A percentile compares a stretch with the other conserved stretches of the same genome.
These are phyloP conservation scores for Chymomyza amoena DNA, from an alignment of 2,888 invertebrate species.

Conservation along the genomic window DNA sequence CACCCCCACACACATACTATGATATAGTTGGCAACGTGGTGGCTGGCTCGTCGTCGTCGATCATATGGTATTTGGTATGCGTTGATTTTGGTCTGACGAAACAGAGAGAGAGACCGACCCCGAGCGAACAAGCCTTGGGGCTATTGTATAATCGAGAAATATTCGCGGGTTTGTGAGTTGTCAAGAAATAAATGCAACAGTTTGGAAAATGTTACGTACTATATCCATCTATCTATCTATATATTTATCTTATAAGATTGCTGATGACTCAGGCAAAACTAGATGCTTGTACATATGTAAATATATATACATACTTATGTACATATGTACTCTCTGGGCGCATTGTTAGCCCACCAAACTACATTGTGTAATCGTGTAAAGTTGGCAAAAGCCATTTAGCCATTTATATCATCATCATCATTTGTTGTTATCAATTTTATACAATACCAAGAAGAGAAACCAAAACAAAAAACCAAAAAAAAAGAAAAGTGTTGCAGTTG, in stretches of 20 bases:
- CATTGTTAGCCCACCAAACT: neutral
- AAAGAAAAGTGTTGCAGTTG: neutral
- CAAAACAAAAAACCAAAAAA: neutral
- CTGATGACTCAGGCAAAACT: neutral
- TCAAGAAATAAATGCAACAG: neutral
- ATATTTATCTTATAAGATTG: neutral
- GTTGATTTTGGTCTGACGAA: neutral
- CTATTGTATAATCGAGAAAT: constrained; percentile 60
- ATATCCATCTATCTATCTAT: neutral
- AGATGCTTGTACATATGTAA: constrained; percentile 2
- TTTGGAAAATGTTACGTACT: neutral
- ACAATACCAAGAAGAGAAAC: too few relatives aligned
- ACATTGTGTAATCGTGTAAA: constrained; percentile 51
- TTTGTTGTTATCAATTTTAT: neutral
- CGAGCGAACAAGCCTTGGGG: neutral
- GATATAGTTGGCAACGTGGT: constrained; percentile 67
- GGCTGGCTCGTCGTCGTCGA: too few relatives aligned
- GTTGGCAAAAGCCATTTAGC: neutral
- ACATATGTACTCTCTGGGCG: neutral
- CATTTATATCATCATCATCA: neutral
- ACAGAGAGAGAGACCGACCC: neutral
- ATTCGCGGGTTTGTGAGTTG: constrained; percentile 11
- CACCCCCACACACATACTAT: constrained; percentile 37
- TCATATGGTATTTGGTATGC: constrained; percentile 44
- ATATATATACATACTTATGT: neutral